Evolutionary conservation across 2,888 invertebrate species (phyloP).

Genomic region (Orthosia incerta): DNA sequence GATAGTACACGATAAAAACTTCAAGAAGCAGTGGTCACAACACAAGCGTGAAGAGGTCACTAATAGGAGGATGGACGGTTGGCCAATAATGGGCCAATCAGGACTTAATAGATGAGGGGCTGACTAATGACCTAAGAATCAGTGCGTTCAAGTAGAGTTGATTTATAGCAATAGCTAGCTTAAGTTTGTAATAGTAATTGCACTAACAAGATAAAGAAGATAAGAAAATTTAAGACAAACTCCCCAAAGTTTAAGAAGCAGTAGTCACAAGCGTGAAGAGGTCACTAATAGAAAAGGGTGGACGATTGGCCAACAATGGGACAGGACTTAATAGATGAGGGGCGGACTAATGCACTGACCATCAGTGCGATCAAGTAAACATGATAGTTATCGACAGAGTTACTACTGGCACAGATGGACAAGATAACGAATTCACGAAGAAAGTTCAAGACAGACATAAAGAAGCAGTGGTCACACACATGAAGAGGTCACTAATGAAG

Average conservation of each 20-base stretch:
- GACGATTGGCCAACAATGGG: slow-evolving; percentile 39
- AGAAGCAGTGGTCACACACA: no score
- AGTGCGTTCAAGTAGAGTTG: background rate
- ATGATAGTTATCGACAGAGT: no score
- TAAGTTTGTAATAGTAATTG: no score
- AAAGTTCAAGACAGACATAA: no score
- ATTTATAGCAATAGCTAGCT: no score
- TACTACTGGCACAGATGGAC: no score
- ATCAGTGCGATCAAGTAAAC: slow-evolving; percentile 5
- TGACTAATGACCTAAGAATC: slow-evolving; percentile 21
- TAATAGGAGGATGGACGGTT: slow-evolving; percentile 28
- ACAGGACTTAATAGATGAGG: slow-evolving; percentile 22
- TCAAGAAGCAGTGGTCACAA: no score
- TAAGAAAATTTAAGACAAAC: background rate
- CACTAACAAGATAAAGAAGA: background rate
- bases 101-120: slow-evolving; percentile 17
- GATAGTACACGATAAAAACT: no score
- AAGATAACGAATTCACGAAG: no score
- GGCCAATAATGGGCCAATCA: slow-evolving; percentile 45
- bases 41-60: background rate
- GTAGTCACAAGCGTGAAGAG: slow-evolving; percentile 6
- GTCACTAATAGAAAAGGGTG: slow-evolving; percentile 14
- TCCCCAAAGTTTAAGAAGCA: background rate
- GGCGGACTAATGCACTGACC: slow-evolving; percentile 21
- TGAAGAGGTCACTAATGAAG: slow-evolving; percentile 15